Evolutionary conservation across 2,888 invertebrate species (phyloP).

Genomic region (Microctonus aethiopoides): DNA sequence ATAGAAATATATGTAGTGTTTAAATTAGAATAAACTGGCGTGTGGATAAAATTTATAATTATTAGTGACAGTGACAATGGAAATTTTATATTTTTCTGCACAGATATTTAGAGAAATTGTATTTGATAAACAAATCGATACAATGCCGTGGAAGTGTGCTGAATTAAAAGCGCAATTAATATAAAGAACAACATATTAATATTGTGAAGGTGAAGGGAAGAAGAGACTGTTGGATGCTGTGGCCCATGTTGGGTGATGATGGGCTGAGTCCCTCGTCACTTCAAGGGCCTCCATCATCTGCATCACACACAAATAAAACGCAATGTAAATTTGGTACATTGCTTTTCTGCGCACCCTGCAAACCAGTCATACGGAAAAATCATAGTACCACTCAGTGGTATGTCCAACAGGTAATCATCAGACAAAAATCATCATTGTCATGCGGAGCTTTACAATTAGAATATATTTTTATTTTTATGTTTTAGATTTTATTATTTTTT

Average conservation of each 20-base stretch:
- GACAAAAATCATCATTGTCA: slow-evolving; percentile 35
- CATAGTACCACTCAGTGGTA: slow-evolving; percentile 66
- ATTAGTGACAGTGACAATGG: neutral
- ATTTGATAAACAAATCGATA: neutral
- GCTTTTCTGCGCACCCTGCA: slow-evolving; percentile 63
- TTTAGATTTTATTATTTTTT: neutral
- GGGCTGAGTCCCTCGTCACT: slow-evolving; percentile 64
- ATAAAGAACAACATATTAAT: neutral
- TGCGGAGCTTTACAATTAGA: neutral
- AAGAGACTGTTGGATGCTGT: slow-evolving; percentile 62
- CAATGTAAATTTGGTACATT: slow-evolving; percentile 60
- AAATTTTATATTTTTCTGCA: neutral
- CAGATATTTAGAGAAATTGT: neutral
- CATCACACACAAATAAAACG: slow-evolving; percentile 33
- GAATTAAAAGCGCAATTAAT: neutral
- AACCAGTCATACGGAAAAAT: slow-evolving; percentile 60
- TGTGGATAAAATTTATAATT: no score
- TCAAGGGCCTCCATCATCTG: slow-evolving; percentile 42
- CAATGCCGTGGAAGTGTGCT: neutral
- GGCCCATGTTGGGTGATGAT: slow-evolving; percentile 65
- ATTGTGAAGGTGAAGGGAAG: slow-evolving; percentile 33
- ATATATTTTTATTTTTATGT: neutral
- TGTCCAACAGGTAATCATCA: slow-evolving; percentile 62
- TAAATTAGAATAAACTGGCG: no score
- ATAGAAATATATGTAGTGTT: no score